Evolutionary conservation across 2,888 invertebrate species (phyloP), one percentile per base, ranked within the genome.

Genomic region (Heliconius hortense): DNA sequence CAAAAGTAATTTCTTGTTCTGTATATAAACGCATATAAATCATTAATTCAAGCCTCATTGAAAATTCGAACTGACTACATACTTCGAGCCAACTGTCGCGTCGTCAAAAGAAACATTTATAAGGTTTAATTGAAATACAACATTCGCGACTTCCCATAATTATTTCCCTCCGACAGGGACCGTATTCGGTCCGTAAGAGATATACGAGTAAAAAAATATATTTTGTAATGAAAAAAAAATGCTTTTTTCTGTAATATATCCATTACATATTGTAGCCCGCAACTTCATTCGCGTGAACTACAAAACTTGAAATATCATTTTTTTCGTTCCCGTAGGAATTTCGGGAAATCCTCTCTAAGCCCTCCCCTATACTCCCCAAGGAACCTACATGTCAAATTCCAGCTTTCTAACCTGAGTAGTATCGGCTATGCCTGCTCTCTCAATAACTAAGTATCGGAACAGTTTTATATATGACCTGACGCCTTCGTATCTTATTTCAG

Each of bases 71-170:
- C 26, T 31, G 31, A 56, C 69, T 56, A 56, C 56, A 56, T 10
- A 53, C 66, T 66, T 31, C 13, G 56, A 28, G 53, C 56, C 53
- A 53, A 53, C 31, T 31, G 31, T n/a, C 53, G n/a, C 28, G n/a
- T 31, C 53, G n/a, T 53, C 56, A 69, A 69, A 56, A 69, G 56
- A 31, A 69, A 69, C 69, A 69, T 56, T 69, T 56, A 69, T 56
- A 56, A 69, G 56, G 53, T 69, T 69, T 69, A 56, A 69, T 24
- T 69, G 53, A 69, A 69, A 56, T 69, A 56, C 69, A 56, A 56
- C 56, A 69, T 69, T 69, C 15, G n/a, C 53, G 43, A 68, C 56
- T 69, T 56, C 28, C 69, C 7, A 69, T 69, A 56, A 69, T 53
- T 31, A 56, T 56, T 56, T 69, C 69, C n/a, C 39, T 39, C 15